Percentiles rank a stretch among this genome's conserved stretches.
phyloP scores from a whole-genome alignment of 1,140 invertebrate genomes.

The Ditylenchus dipsaci region DNA sequence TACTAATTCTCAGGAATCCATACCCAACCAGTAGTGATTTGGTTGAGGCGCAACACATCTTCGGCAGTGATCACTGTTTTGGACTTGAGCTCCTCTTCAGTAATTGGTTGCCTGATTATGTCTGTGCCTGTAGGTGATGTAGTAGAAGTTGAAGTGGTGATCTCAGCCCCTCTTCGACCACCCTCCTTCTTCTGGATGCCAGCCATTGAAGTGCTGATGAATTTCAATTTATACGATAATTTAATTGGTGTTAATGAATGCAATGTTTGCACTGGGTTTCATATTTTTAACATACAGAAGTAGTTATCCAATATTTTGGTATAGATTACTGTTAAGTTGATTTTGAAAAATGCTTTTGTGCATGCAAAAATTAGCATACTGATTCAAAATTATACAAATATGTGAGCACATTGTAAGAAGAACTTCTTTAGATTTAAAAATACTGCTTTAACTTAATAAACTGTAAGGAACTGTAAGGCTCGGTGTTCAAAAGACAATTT shows the following conservation, averaged over 20 bases:
- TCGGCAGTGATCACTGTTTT: conserved; percentile 51
- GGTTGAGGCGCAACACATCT: conserved; percentile 51
- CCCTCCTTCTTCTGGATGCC: not conserved
- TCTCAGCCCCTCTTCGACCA: conserved; percentile 13
- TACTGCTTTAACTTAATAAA: too few relatives aligned
- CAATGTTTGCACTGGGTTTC: not conserved
- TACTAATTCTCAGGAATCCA: too few relatives aligned
- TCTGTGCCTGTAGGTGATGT: not conserved
- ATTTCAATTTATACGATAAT: not conserved
- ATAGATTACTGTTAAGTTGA: too few relatives aligned
- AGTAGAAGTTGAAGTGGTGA: conserved; percentile 1
- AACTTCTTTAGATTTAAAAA: too few relatives aligned
- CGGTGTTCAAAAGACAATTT: too few relatives aligned
- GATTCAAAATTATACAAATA: too few relatives aligned
- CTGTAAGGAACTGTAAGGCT: too few relatives aligned
- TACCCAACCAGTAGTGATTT: conserved; percentile 52
- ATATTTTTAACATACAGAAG: too few relatives aligned
- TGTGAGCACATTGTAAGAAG: too few relatives aligned
- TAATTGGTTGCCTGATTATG: conserved; percentile 40
- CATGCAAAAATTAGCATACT: too few relatives aligned
- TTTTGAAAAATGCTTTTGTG: too few relatives aligned
- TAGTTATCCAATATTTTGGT: too few relatives aligned
- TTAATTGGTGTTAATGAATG: not conserved
- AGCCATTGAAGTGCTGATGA: not conserved
- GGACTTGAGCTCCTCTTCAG: conserved; percentile 43